Evolutionary conservation across 2,888 invertebrate genomes (phyloP), one percentile per base, ranked within the genome.

Genomic region (Drosophila subsilvestris): DNA sequence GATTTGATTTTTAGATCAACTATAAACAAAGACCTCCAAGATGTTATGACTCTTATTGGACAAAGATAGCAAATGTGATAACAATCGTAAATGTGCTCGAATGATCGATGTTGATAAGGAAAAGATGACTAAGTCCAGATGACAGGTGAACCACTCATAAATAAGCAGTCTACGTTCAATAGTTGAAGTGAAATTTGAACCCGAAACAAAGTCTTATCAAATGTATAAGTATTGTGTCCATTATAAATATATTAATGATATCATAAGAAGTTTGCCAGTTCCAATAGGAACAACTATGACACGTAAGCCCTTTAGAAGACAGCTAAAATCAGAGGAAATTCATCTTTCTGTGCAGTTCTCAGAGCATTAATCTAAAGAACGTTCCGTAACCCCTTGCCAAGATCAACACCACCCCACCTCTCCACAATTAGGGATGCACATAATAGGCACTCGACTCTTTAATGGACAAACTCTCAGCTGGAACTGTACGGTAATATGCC

Each of bases 381-480:
- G 22, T 44, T 29, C 17, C 42, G 49, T 60, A 63, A 62, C 63
- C 63, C 63, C 62, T 63, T 37, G 44, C 22, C 25, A 65, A 48
- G 56, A 29, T 32, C 29, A 9, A 42, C 18, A 32, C 10, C 53
- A 8, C 20, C 61, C 1, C 7, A 17, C 20, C 45, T 42, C 12
- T 20, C 29, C 47, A 48, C 59, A 67, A 68, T 68, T 68, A 67
- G 67, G 67, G 67, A 59, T 68, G 67, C 68, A 47, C 47, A 59
- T 67, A 65, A 67, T 57, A 66, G 59, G 51, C 67, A 59, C 67
- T 68, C 68, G 59, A 68, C 68, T 66, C 65, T 67, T 68, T 67
- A 68, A 68, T 68, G 68, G 67, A 59, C 59, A 67, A 32, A 42
- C 47, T 48, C 63, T 53, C 63, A 69, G 71, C 69, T 63, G 50